Conservation (phyloP, 2,888 invertebrate species). For the Polymixis flavicincta region DNA sequence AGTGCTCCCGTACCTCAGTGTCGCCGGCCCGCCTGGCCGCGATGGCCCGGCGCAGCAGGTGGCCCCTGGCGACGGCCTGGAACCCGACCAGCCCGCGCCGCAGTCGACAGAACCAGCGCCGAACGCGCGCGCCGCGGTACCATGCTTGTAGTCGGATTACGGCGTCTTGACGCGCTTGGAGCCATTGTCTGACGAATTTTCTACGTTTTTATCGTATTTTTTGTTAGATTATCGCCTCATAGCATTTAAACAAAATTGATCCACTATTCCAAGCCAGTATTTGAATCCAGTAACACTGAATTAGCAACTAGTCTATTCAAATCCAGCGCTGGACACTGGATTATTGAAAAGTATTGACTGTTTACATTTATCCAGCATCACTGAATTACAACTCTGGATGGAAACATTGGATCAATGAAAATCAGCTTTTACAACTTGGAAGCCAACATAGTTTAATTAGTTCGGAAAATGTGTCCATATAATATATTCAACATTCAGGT, state of each 20-base stretch:
- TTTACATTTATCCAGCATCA: neutral
- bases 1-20: conserved; percentile 64
- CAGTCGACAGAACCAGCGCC: conserved; percentile 92
- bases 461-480: neutral
- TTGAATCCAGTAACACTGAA: neutral
- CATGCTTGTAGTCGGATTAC: conserved; percentile 94
- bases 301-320: too few relatives aligned
- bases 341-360: neutral
- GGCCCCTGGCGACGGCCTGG: conserved; percentile 94
- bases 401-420: neutral
- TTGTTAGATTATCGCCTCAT: conserved; percentile 2
- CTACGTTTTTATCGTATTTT: conserved; percentile 44
- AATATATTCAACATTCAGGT: neutral
- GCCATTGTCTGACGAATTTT: conserved; percentile 80
- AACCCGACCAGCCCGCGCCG: conserved; percentile 91
- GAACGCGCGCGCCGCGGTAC: conserved; percentile 93
- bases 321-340: neutral
- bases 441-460: neutral
- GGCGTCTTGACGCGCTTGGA: conserved; percentile 90
- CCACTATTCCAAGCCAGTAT: neutral
- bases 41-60: conserved; percentile 83
- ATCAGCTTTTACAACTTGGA: neutral
- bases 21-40: conserved; percentile 64
- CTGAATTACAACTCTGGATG: neutral
- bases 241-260: neutral